Evolutionary conservation across 2,888 invertebrate genomes (phyloP).

Genomic region (Coelinius sp.): DNA sequence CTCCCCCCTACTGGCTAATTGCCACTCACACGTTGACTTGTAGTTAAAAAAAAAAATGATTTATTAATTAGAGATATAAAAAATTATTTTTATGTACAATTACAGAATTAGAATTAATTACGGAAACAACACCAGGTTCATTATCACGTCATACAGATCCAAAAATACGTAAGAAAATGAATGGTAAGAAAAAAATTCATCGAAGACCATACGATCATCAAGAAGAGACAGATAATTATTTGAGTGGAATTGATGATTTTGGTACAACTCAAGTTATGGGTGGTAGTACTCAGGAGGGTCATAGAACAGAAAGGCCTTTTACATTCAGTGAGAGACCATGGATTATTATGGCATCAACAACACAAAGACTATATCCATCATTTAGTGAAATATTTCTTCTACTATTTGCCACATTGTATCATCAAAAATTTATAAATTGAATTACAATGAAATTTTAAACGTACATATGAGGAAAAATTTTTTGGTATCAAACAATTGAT

Average conservation of each 20-base stretch:
- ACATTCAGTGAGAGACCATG: slow-evolving; percentile 63
- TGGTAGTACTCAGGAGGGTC: slow-evolving; percentile 59
- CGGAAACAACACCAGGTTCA: slow-evolving; percentile 59
- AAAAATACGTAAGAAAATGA: slow-evolving; percentile 55
- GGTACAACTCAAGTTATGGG: slow-evolving; percentile 64
- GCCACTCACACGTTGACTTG: neutral
- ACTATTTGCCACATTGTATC: slow-evolving; percentile 36
- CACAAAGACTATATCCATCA: slow-evolving; percentile 48
- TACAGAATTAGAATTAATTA: slow-evolving; percentile 54
- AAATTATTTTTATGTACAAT: neutral
- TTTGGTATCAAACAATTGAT: neutral
- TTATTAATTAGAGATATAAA: too few relatives aligned
- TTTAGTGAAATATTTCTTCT: slow-evolving; percentile 48
- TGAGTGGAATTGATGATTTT: slow-evolving; percentile 55
- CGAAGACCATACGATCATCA: slow-evolving; percentile 39
- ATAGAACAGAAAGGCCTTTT: slow-evolving; percentile 64
- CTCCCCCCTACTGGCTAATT: neutral
- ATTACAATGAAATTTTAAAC: neutral
- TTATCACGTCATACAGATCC: slow-evolving; percentile 54
- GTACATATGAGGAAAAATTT: neutral
- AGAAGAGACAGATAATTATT: slow-evolving; percentile 40
- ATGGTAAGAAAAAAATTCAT: slow-evolving; percentile 53
- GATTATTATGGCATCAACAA: slow-evolving; percentile 55
- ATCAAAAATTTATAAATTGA: neutral
- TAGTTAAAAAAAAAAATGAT: neutral